phyloP scores from a whole-genome alignment of 1,140 invertebrate species.

The fruit fly (Drosophila melanogaster) region DNA sequence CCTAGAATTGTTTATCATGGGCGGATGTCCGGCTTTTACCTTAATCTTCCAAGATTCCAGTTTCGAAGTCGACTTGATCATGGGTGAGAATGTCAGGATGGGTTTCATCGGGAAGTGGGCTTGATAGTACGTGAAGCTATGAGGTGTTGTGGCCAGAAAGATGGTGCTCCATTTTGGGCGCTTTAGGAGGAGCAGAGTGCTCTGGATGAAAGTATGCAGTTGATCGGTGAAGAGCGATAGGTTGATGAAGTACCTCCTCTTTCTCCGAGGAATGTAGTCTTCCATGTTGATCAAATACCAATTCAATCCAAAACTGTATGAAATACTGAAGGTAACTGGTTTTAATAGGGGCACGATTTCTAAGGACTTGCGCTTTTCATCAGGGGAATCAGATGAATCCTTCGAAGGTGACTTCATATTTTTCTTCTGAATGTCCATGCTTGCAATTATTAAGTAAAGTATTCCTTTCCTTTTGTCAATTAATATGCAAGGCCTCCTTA shows the following conservation, averaged over 20 bases:
- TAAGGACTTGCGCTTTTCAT: not conserved
- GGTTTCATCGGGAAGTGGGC: conserved; percentile 1
- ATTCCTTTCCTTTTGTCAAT: not conserved
- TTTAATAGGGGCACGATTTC: conserved; percentile 2
- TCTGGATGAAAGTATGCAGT: not conserved
- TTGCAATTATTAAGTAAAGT: not conserved
- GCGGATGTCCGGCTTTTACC: not conserved
- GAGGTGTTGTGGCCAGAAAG: not conserved
- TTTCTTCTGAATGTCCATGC: not conserved
- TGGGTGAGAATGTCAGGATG: not conserved
- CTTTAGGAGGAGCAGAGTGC: not conserved
- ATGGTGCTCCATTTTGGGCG: conserved; percentile 6
- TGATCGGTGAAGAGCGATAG: not conserved
- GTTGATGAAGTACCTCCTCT: conserved; percentile 1
- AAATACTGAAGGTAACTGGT: not conserved
- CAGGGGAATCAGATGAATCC: not conserved
- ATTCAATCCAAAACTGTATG: not conserved
- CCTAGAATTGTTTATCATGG: not conserved
- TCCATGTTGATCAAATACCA: conserved; percentile 9
- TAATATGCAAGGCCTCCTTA: conserved; percentile 12
- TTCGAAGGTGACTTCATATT: not conserved
- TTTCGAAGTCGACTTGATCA: not conserved
- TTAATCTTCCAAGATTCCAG: not conserved
- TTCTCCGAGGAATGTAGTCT: too few relatives aligned
- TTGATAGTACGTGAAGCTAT: not conserved